Conservation (phyloP, 2,888 invertebrate species). For the Polylopha cassiicola region DNA sequence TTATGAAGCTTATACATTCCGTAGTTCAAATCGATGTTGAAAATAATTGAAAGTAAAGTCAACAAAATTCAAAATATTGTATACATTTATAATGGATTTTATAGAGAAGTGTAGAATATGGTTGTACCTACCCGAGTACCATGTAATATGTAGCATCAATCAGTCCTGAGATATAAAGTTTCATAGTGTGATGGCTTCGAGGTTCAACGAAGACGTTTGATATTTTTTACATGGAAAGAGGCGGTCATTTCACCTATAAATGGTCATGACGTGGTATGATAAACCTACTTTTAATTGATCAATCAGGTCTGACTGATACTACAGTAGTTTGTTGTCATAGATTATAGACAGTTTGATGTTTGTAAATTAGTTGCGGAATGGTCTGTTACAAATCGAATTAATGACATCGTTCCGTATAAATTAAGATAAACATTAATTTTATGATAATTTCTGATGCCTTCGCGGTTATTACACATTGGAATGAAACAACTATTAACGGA, state of each 20-base stretch:
- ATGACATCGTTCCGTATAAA: slow-evolving; percentile 21
- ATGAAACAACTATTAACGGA: too few relatives aligned
- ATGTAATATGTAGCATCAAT: slow-evolving; percentile 1
- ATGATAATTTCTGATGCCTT: too few relatives aligned
- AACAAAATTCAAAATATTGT: slow-evolving; percentile 51
- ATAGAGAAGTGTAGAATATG: slow-evolving; percentile 44
- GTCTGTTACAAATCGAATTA: slow-evolving; percentile 24
- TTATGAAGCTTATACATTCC: slow-evolving; percentile 52
- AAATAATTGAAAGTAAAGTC: slow-evolving; percentile 30
- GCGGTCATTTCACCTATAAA: not conserved
- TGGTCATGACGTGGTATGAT: not conserved
- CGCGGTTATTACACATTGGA: too few relatives aligned
- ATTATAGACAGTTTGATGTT: slow-evolving; percentile 56
- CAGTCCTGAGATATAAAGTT: slow-evolving; percentile 4
- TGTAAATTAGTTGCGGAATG: slow-evolving; percentile 47
- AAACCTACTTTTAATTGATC: slow-evolving; percentile 1
- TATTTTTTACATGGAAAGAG: too few relatives aligned
- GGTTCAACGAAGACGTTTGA: too few relatives aligned
- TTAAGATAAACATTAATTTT: slow-evolving; percentile 26
- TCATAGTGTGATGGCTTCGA: not conserved
- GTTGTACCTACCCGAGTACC: slow-evolving; percentile 21
- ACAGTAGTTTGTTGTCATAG: slow-evolving; percentile 57
- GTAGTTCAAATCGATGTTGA: slow-evolving; percentile 59
- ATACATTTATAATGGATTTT: slow-evolving; percentile 72
- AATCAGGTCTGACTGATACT: slow-evolving; percentile 21